A percentile compares a stretch with the other conserved stretches of the same genome.
phyloP scores from a whole-genome alignment of 1,140 invertebrate genomes.

The Lerema accius region DNA sequence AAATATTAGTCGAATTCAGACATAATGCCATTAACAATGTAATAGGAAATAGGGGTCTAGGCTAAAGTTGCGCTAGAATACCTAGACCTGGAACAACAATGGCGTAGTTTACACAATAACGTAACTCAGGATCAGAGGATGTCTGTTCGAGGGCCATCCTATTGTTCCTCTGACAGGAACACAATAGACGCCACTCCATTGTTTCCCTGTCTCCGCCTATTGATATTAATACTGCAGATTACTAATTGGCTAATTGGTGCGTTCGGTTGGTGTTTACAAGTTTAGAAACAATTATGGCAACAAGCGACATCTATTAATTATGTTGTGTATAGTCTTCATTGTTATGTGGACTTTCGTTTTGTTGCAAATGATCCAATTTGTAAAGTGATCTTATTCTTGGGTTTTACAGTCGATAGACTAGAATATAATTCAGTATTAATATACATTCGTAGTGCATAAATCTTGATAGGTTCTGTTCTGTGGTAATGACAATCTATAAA shows the following conservation, averaged over 20 bases:
- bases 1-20: too few species aligned
- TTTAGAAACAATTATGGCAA: too few species aligned
- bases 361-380: too few species aligned
- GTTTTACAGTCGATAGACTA: too few species aligned
- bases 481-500: too few species aligned
- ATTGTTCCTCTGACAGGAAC: slow-evolving; percentile 21
- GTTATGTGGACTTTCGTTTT: too few species aligned
- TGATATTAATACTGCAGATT: slow-evolving; percentile 20
- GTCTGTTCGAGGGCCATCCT: slow-evolving; percentile 11
- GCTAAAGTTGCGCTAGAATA: slow-evolving; percentile 3
- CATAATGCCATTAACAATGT: background rate
- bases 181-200: slow-evolving; percentile 24
- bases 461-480: too few species aligned
- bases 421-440: too few species aligned
- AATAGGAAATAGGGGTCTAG: background rate
- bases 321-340: too few species aligned
- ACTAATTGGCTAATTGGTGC: slow-evolving; percentile 14
- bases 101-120: slow-evolving; percentile 24
- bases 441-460: too few species aligned
- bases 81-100: slow-evolving; percentile 25
- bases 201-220: slow-evolving; percentile 17
- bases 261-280: background rate
- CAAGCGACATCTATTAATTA: too few species aligned
- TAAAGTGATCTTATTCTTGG: too few species aligned
- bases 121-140: slow-evolving; percentile 28